Conservation (phyloP, 1,140 invertebrate species). For the Temnothorax curvispinosus region DNA sequence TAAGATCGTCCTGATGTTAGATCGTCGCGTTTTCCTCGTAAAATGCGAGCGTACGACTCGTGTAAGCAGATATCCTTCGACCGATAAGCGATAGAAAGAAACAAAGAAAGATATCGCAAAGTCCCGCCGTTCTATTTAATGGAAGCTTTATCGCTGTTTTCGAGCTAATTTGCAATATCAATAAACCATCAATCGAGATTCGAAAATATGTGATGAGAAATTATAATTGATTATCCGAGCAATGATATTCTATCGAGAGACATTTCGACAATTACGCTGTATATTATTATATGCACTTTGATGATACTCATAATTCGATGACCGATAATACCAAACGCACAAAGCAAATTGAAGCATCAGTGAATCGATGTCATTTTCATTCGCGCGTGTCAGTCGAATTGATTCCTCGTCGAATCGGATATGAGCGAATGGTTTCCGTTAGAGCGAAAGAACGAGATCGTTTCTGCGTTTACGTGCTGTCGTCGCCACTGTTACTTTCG, state of each 20-base stretch:
- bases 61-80: not conserved
- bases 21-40: constrained; percentile 20
- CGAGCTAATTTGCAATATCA: not conserved
- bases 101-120: not conserved
- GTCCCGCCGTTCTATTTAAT: not conserved
- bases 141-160: not conserved
- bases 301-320: constrained; percentile 13
- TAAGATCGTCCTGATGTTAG: not conserved
- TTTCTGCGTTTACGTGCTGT: constrained; percentile 13
- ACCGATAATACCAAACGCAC: not conserved
- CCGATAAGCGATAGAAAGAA: not conserved
- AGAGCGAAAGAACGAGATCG: constrained; percentile 32
- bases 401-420: not conserved
- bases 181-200: not conserved
- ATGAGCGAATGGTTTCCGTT: constrained; percentile 6
- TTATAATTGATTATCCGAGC: not conserved
- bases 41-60: not conserved
- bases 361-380: constrained; percentile 4
- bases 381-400: constrained; percentile 3
- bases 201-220: constrained; percentile 15
- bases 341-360: not conserved
- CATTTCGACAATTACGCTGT: not conserved
- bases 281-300: constrained; percentile 15
- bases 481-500: constrained; percentile 43
- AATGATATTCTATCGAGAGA: not conserved